Percentiles rank a stretch among this genome's conserved stretches.
These are phyloP conservation scores for Mormoops blainvillei DNA, from an alignment of 2,113 vertebrate species.

Conservation along the genomic window DNA sequence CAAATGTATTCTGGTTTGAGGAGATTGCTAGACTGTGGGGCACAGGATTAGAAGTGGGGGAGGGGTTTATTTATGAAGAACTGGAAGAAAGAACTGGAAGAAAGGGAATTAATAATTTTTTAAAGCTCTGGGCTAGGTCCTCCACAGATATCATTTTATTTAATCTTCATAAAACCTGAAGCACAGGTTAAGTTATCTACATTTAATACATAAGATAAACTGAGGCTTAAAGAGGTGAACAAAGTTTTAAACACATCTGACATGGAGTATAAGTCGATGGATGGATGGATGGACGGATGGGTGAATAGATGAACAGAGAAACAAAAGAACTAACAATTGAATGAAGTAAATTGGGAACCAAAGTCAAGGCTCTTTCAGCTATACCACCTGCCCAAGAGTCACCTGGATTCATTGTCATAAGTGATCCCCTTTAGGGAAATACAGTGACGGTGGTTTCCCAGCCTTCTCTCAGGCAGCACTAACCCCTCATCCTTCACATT, in stretches of 20 bases:
- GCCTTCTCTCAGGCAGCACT: background rate
- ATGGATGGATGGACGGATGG: background rate
- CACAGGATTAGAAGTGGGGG: background rate
- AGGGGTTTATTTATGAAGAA: background rate
- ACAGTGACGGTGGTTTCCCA: background rate
- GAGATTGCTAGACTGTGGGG: background rate
- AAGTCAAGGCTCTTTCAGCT: background rate
- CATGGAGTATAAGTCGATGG: background rate
- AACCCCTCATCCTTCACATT: fast-evolving
- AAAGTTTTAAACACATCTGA: background rate
- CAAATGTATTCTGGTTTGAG: background rate
- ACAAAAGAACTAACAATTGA: background rate
- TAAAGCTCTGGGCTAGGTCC: background rate
- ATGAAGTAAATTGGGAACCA: background rate
- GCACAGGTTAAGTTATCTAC: background rate
- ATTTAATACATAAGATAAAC: background rate
- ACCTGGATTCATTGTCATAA: background rate
- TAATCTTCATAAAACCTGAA: background rate
- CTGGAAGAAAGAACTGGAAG: background rate
- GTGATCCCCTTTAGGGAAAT: background rate
- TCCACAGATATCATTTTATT: background rate
- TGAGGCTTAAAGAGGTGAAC: background rate
- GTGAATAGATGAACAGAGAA: background rate
- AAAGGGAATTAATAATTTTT: background rate
- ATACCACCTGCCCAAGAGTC: background rate